phyloP scores from a whole-genome alignment of 2,797 vertebrate species.

The Lagothrix lagotricha region DNA sequence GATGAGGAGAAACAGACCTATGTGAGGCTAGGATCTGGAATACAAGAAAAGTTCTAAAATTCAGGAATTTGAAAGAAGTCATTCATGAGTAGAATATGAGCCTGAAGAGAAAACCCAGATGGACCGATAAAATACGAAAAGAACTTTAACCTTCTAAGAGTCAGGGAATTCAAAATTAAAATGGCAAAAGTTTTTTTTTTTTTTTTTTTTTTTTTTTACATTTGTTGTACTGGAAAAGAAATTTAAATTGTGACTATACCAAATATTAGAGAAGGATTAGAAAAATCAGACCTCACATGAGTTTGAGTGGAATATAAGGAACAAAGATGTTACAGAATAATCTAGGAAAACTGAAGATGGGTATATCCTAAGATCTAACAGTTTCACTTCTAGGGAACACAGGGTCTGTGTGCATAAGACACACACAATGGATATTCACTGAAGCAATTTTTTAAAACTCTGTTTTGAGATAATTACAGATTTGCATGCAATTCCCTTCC shows the following conservation, averaged over 20 bases:
- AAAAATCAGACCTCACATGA: not conserved
- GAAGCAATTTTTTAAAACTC: not conserved
- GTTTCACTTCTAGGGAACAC: not conserved
- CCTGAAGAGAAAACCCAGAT: not conserved
- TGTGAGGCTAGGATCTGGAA: not conserved
- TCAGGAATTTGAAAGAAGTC: not conserved
- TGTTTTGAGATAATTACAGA: not conserved
- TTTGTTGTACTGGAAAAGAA: not conserved
- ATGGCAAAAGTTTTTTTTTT: not conserved
- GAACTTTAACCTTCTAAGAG: not conserved
- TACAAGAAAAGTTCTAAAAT: not conserved
- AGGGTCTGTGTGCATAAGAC: not conserved
- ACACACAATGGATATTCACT: not conserved
- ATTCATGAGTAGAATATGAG: accelerated
- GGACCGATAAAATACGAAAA: too few relatives aligned
- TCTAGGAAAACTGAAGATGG: not conserved
- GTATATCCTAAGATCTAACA: accelerated
- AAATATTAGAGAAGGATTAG: too few relatives aligned
- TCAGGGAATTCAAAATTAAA: not conserved
- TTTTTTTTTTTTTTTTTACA: not conserved
- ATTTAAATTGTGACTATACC: not conserved
- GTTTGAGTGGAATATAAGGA: not conserved
- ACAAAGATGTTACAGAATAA: not conserved
- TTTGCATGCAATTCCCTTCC: not conserved
- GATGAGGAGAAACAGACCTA: not conserved